Evolutionary conservation across 2,113 vertebrate genomes (phyloP), one percentile per base, ranked within the genome.

Genomic region (Corvus moneduloides): DNA sequence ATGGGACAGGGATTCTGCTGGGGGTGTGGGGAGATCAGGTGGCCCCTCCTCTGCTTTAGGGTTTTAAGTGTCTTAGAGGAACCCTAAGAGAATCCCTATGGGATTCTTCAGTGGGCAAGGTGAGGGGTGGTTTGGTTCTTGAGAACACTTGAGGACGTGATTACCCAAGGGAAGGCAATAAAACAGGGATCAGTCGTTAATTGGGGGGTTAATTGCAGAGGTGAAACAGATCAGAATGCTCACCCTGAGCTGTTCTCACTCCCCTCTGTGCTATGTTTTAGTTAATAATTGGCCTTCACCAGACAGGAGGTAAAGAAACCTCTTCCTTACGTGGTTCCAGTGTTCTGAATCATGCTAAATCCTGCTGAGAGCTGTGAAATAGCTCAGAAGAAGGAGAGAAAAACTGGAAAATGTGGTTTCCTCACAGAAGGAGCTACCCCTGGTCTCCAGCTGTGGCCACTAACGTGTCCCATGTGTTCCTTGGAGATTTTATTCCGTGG

Each of bases 141-240:
- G 22, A 2, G 55, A n/a, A 6, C 6, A 1, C 28, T 26, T 26
- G 28, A 51, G 39, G 52, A 39, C 0, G 0, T 24, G 43, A 37
- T 37, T 48, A 11, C 52, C 54, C 18, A 56, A 63, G 44, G 41
- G 61, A 76, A 79, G 49, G 59, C 44, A 49, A 19, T 55, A 28
- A 24, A 91, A 20, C 8, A 30, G 49, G 27, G 20, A 6, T 43
- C 7, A 30, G 33, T 37, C 0, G 0, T 87, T 87, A 69, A 69
- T 16, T 77, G 27, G 22, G 22, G n/a, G 41, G 20, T 44, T 67
- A 58, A 55, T 41, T n/a, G 21, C 24, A 55, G 74, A 68, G 32
- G 20, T 61, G 24, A 66, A 83, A 41, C 32, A 19, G 18, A 22
- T 90, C 28, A 20, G 22, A 28, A 22, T 62, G 46, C n/a, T 90